Conservation (phyloP, 2,113 vertebrate species). For the Chloroceryle aenea region DNA sequence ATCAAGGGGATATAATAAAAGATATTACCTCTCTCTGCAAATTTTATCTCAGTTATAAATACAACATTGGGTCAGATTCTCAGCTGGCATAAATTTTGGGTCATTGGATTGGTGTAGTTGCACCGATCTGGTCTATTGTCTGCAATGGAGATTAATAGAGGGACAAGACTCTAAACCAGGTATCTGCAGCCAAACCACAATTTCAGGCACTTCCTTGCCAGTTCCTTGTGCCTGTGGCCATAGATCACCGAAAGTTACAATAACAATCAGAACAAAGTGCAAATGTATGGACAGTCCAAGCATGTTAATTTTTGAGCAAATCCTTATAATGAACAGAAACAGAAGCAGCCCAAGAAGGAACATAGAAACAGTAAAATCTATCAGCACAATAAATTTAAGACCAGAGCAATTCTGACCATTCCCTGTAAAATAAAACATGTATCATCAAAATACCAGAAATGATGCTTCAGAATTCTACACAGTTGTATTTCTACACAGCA, state of each 20-base stretch:
- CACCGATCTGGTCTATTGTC: not conserved
- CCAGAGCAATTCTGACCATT: not conserved
- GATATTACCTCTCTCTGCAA: not conserved
- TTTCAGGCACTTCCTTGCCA: not conserved
- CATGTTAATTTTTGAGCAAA: not conserved
- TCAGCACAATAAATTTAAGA: not conserved
- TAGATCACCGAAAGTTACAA: not conserved
- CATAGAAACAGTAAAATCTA: not conserved
- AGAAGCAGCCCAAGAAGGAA: not conserved
- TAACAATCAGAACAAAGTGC: not conserved
- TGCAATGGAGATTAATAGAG: not conserved
- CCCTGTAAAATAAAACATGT: not conserved
- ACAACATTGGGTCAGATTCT: not conserved
- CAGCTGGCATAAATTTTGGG: not conserved
- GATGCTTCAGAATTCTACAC: not conserved
- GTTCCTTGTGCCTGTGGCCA: not conserved
- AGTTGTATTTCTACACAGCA: fast-evolving
- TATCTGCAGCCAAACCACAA: not conserved
- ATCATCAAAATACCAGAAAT: not conserved
- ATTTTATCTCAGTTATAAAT: not conserved
- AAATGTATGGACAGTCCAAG: not conserved
- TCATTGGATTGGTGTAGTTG: not conserved
- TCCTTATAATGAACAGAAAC: not conserved
- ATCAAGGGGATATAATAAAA: not conserved
- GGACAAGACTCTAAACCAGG: not conserved